A percentile compares a stretch with the other conserved stretches of the same genome.
These are phyloP conservation scores for Bos indicus DNA, from an alignment of 2,113 vertebrate genomes.

Conservation along the genomic window DNA sequence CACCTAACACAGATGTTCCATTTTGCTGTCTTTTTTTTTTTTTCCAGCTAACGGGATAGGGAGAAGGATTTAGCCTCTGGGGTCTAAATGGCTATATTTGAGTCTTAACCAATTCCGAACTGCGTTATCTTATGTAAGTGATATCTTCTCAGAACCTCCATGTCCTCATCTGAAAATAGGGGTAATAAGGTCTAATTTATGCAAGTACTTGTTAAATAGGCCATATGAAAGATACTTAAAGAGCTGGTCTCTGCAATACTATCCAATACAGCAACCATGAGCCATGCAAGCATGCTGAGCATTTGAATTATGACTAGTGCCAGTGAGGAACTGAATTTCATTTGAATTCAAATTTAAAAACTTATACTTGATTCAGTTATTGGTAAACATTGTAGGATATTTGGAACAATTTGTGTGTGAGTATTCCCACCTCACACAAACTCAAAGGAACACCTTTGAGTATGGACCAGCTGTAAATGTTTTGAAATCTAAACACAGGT, in stretches of 20 bases:
- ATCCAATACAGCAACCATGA: not conserved
- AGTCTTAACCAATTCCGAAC: conserved; percentile 13
- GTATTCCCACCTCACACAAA: not conserved
- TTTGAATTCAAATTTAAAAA: conserved; percentile 29
- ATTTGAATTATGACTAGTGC: conserved; percentile 1
- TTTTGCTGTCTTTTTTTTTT: conserved; percentile 15
- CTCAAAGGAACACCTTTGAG: not conserved
- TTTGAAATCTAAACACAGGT: not conserved
- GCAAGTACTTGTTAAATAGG: conserved; percentile 14
- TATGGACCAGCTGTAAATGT: not conserved
- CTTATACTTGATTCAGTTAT: not conserved
- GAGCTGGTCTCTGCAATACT: not conserved
- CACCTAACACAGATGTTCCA: conserved; percentile 46
- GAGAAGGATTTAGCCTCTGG: not conserved
- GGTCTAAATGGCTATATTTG: not conserved
- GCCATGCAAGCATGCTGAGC: not conserved
- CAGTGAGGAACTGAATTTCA: not conserved
- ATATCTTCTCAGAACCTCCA: not conserved
- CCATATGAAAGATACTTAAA: not conserved
- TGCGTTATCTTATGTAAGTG: not conserved
- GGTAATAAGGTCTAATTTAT: not conserved
- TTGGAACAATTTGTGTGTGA: not conserved
- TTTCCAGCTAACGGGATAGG: not conserved
- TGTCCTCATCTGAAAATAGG: conserved; percentile 23
- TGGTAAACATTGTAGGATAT: conserved; percentile 33